Conservation (phyloP, 1,140 invertebrate species). For the Drosophila lacteicornis region DNA sequence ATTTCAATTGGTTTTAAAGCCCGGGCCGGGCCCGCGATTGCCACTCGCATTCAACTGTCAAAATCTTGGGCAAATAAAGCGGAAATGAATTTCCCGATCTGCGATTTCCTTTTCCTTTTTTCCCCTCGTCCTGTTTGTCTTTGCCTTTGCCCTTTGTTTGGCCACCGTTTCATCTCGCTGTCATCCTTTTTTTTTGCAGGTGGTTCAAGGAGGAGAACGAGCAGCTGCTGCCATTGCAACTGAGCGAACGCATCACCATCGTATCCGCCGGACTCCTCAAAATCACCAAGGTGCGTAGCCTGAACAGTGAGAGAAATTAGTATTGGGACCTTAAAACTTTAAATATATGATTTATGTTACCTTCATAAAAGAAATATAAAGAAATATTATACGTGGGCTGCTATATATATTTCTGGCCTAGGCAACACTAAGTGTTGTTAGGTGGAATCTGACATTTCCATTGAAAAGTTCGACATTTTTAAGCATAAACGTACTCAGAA, state of each 20-base stretch:
- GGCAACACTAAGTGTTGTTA: too few species aligned
- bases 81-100: constrained; percentile 48
- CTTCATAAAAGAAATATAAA: neutral
- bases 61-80: constrained; percentile 57
- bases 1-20: constrained; percentile 67
- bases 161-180: constrained; percentile 31
- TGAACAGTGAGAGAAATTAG: neutral
- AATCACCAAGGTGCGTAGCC: constrained; percentile 86
- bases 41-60: constrained; percentile 45
- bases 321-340: neutral
- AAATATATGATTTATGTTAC: neutral
- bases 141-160: constrained; percentile 47
- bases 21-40: neutral
- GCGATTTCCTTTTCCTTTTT: constrained; percentile 21
- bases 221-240: constrained; percentile 87
- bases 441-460: too few species aligned
- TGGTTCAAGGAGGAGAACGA: constrained; percentile 90
- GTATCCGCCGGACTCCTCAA: constrained; percentile 88
- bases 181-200: constrained; percentile 71
- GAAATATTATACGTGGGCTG: too few species aligned
- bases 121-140: constrained; percentile 16
- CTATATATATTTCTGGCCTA: too few species aligned
- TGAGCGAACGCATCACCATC: constrained; percentile 87
- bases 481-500: too few species aligned
- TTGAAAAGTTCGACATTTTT: too few species aligned